Conservation (phyloP, 2,113 vertebrate species). For the Nibea coibor region DNA sequence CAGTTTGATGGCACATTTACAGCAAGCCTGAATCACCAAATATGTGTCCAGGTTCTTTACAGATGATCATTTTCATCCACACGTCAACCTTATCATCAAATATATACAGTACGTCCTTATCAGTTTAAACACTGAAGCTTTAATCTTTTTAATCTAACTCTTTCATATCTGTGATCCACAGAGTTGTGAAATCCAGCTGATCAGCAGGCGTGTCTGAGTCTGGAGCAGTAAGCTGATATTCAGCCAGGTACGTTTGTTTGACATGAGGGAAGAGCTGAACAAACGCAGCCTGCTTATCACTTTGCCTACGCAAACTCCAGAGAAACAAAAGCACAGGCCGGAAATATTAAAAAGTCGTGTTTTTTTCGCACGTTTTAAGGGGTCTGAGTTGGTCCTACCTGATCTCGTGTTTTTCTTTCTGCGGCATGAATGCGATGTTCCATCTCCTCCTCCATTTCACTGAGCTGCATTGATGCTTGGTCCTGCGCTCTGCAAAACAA, state of each 20-base stretch:
- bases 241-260: slow-evolving; percentile 53
- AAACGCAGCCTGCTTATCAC: slow-evolving; percentile 52
- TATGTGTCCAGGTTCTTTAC: background rate
- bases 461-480: slow-evolving; percentile 91
- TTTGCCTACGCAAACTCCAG: slow-evolving; percentile 36
- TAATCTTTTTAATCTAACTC: background rate
- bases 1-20: background rate
- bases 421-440: slow-evolving; percentile 92
- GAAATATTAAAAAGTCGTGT: background rate
- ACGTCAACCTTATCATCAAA: slow-evolving; percentile 26
- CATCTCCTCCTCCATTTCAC: slow-evolving; percentile 97
- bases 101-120: slow-evolving; percentile 20
- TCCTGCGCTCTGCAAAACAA: slow-evolving; percentile 91
- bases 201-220: slow-evolving; percentile 43
- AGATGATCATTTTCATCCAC: slow-evolving; percentile 30
- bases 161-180: slow-evolving; percentile 29
- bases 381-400: slow-evolving; percentile 78
- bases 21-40: too few relatives aligned
- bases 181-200: slow-evolving; percentile 35
- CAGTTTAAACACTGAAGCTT: slow-evolving; percentile 17
- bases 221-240: slow-evolving; percentile 52
- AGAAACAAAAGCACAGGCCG: background rate
- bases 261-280: slow-evolving; percentile 70
- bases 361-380: background rate
- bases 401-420: slow-evolving; percentile 88